Base-by-base conservation (phyloP, 2,888 invertebrate species). In the Sussaba pulchella region DNA sequence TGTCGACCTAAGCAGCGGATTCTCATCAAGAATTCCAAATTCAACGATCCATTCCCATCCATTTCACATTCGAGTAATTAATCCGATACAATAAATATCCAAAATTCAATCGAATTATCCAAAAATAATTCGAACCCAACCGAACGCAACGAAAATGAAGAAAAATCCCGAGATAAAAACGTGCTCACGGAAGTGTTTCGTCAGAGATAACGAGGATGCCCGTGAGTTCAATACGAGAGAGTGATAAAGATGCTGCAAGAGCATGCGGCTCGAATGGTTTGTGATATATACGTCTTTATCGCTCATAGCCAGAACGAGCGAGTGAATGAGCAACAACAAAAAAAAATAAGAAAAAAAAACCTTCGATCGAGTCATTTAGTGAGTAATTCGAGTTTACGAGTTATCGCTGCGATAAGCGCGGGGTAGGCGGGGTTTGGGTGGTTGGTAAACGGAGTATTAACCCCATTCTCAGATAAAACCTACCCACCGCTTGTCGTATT, bases 361-460 rank as follows among this genome's bases (percentile, higher is more conserved):
- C n/a, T 81, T 83, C 78, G 80, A 85, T 85, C 82, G 84, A 78
- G 78, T 76, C 78, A 83, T 84, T 85, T 82, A 79, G 78, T 78
- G 78, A 84, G 80, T 83, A 84, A 81, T 78, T 76, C 80, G 77
- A 75, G 84, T 67, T 77, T n/a, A 66, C 83, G 82, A 87, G 78
- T 87, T 86, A 85, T 84, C 81, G 82, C 77, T 39, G 76, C 77
- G 86, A 88, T 86, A 87, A 87, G 85, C 86, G 84, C 80, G 77
- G 82, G 83, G 79, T 85, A 76, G 83, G 79, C n/a, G n/a, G n/a
- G n/a, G n/a, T n/a, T n/a, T n/a, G n/a, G n/a, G n/a, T n/a, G 87
- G 84, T 84, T 78, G 79, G 84, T 87, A 87, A 88, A 88, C 85
- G 88, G 86, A 84, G 86, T 86, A 86, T 89, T 89, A 88, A 88